Evolutionary conservation across 2,113 vertebrate species (phyloP), one percentile per base, ranked within the genome.

Genomic region (Hyaena hyaena): DNA sequence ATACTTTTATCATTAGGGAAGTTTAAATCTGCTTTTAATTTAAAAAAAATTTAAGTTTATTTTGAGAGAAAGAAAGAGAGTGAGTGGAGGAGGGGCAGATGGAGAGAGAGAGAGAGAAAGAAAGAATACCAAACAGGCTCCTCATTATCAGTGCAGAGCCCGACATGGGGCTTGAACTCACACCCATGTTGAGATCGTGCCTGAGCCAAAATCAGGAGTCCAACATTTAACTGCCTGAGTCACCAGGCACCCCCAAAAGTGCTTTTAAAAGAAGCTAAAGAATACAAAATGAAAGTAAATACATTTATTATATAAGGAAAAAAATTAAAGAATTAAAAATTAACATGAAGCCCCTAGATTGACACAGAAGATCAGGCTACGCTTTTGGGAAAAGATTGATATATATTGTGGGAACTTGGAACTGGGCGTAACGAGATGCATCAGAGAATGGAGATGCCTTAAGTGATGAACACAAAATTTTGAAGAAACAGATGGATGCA

Each of bases 171-270:
- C 58, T 61, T 61, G 21, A 61, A 61, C 4, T 61, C 58, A 23
- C 21, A 61, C 21, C 7, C 21, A 23, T 17, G 7, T 61, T 58
- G 58, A 61, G 14, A 48, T 76, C 24, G 8, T 9, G 73, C 43
- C 73, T 28, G 24, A 76, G 73, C 24, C 24, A 4, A 76, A 48
- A 12, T 26, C 39, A 76, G 23, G 58, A 61, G 19, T 23, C 55
- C 7, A 6, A 16, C 4, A 26, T 43, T 48, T 48, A 4, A 45
- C 73, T 0, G 0, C 15, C 14, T 0, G 7, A 76, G 43, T 24
- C 73, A 76, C 43, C 39, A 45, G 43, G 14, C 3, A 15, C 12
- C 12, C 24, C 39, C 28, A 39, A 83, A 61, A 43, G 14, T 76
- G 7, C 39, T 71, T 73, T 88, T 24, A 28, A 48, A 58, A 84